phyloP scores from a whole-genome alignment of 1,140 invertebrate species.

The Drosophila leontia region DNA sequence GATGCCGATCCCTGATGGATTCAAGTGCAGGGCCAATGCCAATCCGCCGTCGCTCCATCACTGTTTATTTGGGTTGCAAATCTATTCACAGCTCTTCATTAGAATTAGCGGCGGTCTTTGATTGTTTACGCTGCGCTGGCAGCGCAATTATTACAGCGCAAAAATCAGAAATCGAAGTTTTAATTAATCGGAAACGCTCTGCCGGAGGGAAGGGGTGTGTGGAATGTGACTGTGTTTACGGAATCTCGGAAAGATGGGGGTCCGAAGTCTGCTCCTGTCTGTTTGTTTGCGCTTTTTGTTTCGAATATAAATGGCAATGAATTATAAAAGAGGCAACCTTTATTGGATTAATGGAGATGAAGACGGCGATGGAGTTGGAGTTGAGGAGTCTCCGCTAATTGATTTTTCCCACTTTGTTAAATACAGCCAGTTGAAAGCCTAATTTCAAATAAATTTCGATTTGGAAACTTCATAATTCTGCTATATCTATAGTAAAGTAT shows the following conservation, averaged over 20 bases:
- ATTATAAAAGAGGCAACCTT: conserved; percentile 22
- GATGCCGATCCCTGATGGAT: conserved; percentile 53
- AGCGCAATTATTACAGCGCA: conserved; percentile 65
- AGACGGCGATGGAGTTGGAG: not conserved
- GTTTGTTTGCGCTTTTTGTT: conserved; percentile 18
- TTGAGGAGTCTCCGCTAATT: conserved; percentile 42
- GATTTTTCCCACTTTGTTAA: conserved; percentile 37
- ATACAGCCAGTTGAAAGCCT: not conserved
- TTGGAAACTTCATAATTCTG: not conserved
- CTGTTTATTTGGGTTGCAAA: conserved; percentile 80
- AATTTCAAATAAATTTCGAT: not conserved
- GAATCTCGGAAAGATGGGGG: conserved; percentile 12
- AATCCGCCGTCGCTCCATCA: conserved; percentile 20
- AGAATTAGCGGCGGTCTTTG: conserved; percentile 60
- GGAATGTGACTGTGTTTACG: conserved; percentile 45
- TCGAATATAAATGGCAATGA: conserved; percentile 41
- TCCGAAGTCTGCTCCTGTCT: conserved; percentile 32
- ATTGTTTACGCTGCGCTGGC: conserved; percentile 67
- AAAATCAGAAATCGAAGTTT: conserved; percentile 44
- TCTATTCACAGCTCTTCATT: conserved; percentile 77
- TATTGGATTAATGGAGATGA: conserved; percentile 40
- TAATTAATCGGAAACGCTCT: conserved; percentile 43
- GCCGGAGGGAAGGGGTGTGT: not conserved
- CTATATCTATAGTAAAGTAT: not conserved
- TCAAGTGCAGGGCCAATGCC: conserved; percentile 63